These are phyloP conservation scores for Distichodus sexfasciatus DNA, from an alignment of 2,797 vertebrate genomes.

Conservation along the genomic window DNA sequence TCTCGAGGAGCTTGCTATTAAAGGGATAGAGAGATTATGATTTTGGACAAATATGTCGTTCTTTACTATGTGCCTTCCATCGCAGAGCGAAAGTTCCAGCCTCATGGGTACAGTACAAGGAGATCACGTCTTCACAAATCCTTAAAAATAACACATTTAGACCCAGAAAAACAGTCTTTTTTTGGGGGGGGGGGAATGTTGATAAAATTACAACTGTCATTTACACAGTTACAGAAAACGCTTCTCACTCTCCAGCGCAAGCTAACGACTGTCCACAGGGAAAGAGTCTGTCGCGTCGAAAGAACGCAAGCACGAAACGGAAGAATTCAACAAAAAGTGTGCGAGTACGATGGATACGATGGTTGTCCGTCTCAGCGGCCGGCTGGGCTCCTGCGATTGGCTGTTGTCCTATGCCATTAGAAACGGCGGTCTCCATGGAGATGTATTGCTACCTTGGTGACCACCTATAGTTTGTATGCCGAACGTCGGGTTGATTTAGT, in stretches of 20 bases:
- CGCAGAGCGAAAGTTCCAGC: slow-evolving; percentile 61
- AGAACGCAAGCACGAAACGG: slow-evolving; percentile 54
- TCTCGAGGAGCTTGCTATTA: slow-evolving; percentile 73
- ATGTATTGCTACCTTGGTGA: slow-evolving; percentile 35
- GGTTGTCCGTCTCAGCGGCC: slow-evolving; percentile 45
- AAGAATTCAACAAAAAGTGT: slow-evolving; percentile 53
- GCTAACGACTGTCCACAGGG: slow-evolving; percentile 55
- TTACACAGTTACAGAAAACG: slow-evolving; percentile 50
- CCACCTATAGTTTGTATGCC: slow-evolving; percentile 16
- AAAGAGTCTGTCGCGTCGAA: slow-evolving; percentile 52
- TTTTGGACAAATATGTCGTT: slow-evolving; percentile 43
- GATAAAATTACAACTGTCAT: slow-evolving; percentile 71
- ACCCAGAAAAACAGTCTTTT: slow-evolving; percentile 57
- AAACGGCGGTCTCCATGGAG: slow-evolving; percentile 23
- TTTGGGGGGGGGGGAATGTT: slow-evolving; percentile 56
- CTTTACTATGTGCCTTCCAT: slow-evolving; percentile 40
- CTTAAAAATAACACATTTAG: slow-evolving; percentile 67
- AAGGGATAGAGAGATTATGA: slow-evolving; percentile 66
- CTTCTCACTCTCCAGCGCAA: slow-evolving; percentile 54
- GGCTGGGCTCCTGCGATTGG: slow-evolving; percentile 36
- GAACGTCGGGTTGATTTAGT: slow-evolving; percentile 21
- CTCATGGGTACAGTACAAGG: slow-evolving; percentile 66
- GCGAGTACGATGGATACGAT: slow-evolving; percentile 69
- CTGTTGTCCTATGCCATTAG: slow-evolving; percentile 4
- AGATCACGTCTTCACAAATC: slow-evolving; percentile 68